These are phyloP conservation scores for Psilopsiagon aurifrons DNA, from an alignment of 2,113 vertebrate genomes.

Conservation along the genomic window DNA sequence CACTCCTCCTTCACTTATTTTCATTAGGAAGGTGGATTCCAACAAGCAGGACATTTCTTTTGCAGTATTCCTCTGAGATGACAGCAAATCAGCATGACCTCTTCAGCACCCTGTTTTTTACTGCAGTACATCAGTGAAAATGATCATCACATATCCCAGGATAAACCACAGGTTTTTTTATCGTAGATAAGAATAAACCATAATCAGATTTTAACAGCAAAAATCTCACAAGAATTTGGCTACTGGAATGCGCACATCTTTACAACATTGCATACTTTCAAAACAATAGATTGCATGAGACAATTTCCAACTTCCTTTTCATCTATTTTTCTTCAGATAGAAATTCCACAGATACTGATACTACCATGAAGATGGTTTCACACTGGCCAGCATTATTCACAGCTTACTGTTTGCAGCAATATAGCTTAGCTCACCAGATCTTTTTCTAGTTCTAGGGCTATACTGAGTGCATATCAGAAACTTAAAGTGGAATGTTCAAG, in stretches of 20 bases:
- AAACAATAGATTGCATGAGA: not conserved
- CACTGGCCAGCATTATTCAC: not conserved
- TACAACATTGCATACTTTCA: accelerated
- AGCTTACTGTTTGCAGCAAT: not conserved
- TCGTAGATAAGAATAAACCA: not conserved
- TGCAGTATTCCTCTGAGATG: not conserved
- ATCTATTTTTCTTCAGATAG: not conserved
- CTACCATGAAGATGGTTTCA: not conserved
- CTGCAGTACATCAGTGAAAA: not conserved
- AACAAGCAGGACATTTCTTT: not conserved
- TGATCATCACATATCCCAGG: accelerated
- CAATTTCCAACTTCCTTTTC: not conserved
- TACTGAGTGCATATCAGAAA: not conserved
- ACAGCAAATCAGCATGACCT: not conserved
- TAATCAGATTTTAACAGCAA: not conserved
- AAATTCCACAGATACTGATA: not conserved
- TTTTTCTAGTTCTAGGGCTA: not conserved
- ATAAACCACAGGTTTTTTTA: not conserved
- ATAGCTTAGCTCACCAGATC: not conserved
- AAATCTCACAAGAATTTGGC: not conserved
- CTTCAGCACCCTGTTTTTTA: not conserved
- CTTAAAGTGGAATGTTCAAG: not conserved
- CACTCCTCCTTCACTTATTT: not conserved
- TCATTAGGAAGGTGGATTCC: not conserved
- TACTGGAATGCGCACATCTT: not conserved